phyloP scores from a whole-genome alignment of 1,140 invertebrate genomes.

The Pseudoatta argentina region DNA sequence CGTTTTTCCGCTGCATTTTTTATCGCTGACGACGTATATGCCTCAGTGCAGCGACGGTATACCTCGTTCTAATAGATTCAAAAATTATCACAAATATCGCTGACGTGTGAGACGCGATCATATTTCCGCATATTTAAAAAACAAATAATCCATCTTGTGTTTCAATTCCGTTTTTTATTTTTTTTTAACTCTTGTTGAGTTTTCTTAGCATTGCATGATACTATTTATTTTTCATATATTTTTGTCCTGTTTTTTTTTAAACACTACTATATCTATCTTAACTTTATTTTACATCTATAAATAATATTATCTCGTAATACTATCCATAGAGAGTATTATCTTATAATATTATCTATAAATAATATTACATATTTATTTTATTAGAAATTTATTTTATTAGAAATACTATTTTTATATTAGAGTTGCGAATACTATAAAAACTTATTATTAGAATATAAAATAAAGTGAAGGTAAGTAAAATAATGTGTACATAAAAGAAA shows the following conservation, averaged over 20 bases:
- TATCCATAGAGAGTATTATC: too few relatives aligned
- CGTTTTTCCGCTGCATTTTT: constrained; percentile 27
- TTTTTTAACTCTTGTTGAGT: neutral
- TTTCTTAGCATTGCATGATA: neutral
- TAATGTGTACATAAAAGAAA: too few relatives aligned
- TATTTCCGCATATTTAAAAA: constrained; percentile 1
- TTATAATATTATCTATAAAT: too few relatives aligned
- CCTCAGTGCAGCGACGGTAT: neutral
- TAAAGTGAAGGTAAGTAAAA: too few relatives aligned
- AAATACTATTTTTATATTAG: too few relatives aligned
- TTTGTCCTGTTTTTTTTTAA: constrained; percentile 8
- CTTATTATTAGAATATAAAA: too few relatives aligned
- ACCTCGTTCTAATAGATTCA: neutral
- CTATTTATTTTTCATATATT: neutral
- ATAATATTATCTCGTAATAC: neutral
- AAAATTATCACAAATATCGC: constrained; percentile 26
- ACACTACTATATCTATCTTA: neutral
- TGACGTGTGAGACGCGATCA: constrained; percentile 1
- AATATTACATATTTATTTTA: too few relatives aligned
- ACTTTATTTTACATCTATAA: neutral
- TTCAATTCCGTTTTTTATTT: neutral
- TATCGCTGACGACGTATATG: neutral
- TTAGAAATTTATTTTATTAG: too few relatives aligned
- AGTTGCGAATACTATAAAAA: too few relatives aligned
- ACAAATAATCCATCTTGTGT: neutral